Percentiles rank a stretch among this genome's conserved stretches.
These are phyloP conservation scores for Heliocidaris erythrogramma DNA, from an alignment of 35 echinoderm and acorn worm genomes.

Conservation along the genomic window DNA sequence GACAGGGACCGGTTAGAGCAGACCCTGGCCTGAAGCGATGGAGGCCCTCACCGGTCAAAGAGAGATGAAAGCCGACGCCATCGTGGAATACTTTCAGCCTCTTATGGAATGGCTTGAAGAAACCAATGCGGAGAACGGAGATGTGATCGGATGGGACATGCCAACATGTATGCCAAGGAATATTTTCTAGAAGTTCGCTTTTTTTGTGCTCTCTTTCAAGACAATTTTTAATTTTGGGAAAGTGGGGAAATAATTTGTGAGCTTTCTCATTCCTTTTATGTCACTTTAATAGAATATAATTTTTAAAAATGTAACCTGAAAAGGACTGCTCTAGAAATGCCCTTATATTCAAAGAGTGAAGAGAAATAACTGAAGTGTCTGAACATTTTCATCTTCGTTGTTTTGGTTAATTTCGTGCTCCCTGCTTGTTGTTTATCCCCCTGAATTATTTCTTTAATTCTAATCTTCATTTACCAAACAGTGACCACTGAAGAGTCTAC, in stretches of 20 bases:
- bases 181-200: too few species aligned
- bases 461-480: neutral
- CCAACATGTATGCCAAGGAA: neutral
- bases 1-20: conserved; percentile 27
- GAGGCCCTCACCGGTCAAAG: conserved; percentile 88
- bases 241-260: too few species aligned
- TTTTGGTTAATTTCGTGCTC: neutral
- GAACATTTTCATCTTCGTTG: neutral
- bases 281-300: too few species aligned
- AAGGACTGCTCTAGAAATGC: too few species aligned
- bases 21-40: conserved; percentile 96
- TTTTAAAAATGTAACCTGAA: too few species aligned
- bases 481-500: neutral
- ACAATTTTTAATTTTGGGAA: too few species aligned
- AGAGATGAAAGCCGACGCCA: conserved; percentile 75
- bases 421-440: neutral
- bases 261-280: too few species aligned
- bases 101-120: conserved; percentile 72
- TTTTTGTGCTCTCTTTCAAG: too few species aligned
- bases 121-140: conserved; percentile 65
- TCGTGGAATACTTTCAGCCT: conserved; percentile 84
- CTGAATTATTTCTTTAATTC: neutral
- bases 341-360: too few species aligned
- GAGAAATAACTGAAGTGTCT: too few species aligned
- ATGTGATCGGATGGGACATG: conserved; percentile 71